phyloP scores from a whole-genome alignment of 1,140 invertebrate genomes.

The Planococcus citri region DNA sequence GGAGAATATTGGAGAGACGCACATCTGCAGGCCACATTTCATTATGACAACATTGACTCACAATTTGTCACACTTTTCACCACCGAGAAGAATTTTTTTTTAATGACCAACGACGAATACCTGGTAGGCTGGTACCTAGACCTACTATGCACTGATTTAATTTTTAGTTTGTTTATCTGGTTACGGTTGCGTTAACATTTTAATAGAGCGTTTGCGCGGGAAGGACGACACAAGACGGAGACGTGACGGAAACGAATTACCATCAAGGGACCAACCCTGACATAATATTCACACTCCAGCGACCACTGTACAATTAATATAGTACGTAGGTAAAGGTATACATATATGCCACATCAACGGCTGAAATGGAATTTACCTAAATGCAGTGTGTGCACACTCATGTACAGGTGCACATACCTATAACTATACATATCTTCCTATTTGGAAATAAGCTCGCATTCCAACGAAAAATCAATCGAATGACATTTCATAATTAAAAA shows the following conservation, averaged over 20 bases:
- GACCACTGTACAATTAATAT: constrained; percentile 8
- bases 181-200: constrained; percentile 1
- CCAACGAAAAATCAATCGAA: too few species aligned
- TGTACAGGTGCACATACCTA: too few species aligned
- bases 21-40: too few species aligned
- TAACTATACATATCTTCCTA: too few species aligned
- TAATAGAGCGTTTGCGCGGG: background rate
- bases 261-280: constrained; percentile 17
- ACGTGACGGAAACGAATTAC: constrained; percentile 14
- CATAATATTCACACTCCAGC: constrained; percentile 18
- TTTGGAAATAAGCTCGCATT: too few species aligned
- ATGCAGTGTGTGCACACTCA: too few species aligned
- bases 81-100: background rate
- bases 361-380: too few species aligned
- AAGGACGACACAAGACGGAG: background rate
- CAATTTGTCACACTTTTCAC: background rate
- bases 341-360: background rate
- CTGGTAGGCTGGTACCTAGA: too few species aligned
- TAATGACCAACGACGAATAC: background rate
- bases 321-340: background rate
- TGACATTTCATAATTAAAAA: too few species aligned
- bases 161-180: constrained; percentile 13
- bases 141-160: background rate
- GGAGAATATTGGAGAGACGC: too few species aligned
- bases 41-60: background rate